Evolutionary conservation across 2,888 invertebrate genomes (phyloP), one percentile per base, ranked within the genome.

Genomic region (Cerastoderma edule): DNA sequence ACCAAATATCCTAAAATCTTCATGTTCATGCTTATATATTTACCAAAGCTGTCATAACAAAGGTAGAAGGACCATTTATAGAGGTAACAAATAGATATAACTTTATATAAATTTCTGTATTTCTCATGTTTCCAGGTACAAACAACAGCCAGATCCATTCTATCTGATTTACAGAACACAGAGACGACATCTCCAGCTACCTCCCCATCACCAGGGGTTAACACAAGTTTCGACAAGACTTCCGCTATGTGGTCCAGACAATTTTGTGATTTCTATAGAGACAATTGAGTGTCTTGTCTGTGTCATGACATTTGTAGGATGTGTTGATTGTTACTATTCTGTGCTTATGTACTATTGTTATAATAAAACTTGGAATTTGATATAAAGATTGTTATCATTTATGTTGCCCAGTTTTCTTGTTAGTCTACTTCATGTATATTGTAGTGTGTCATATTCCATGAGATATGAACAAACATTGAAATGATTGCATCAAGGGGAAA

Each of bases 201-300:
- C 13, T 27, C 56, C 10, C 2, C 50, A 65, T 30, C 28, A 50
- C 30, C 32, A 22, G 30, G 8, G n/a, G n/a, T 8, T 32, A 66
- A 24, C 30, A 46, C 19, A 46, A 65, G 33, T 50, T 33, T 24
- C 13, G 66, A 66, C 66, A 66, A 48, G 32, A 13, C 50, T 32
- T n/a, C 50, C 3, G 50, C 32, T n/a, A 32, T 24, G 6, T 66
- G 66, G 66, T 32, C 66, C 66, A 50, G 50, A 32, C 2, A 4
- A 22, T 50, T 22, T 27, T 66, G 50, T 50, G 50, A 66, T n/a
- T 66, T 66, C 33, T 50, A 66, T 28, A 66, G 66, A 50, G 48
- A 66, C 13, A 22, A 22, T 32, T 66, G 44, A n/a, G n/a, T n/a
- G 66, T 32, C 66, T 53, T 32, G 50, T 24, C 2, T 2, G n/a